Base-by-base conservation (phyloP, 1,140 invertebrate species). In the Neotoxoptera formosana region DNA sequence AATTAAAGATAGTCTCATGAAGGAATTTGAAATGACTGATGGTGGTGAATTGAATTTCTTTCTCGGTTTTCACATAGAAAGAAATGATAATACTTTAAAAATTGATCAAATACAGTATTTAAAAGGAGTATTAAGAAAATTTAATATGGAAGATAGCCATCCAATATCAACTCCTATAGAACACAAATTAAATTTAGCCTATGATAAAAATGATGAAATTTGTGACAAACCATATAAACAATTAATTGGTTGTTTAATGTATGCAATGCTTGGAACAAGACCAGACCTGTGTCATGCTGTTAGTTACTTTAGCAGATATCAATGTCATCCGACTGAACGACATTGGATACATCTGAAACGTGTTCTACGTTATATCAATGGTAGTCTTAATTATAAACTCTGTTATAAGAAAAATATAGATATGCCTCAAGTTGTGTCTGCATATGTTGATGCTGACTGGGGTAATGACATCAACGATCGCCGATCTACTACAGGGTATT, bases 171-270 rank as follows among this genome's bases (percentile, higher is more conserved):
- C 76, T 1, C 92, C 84, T 0, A 48, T 93, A 20, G 83, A 93
- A 51, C 23, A 36, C 30, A 83, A 53, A 47, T 21, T 93, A 47
- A 56, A 60, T 51, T 8, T 93, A 87, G 17, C 2, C 7, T 25
- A 2, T 30, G 47, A 93, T 41, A 51, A 41, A 60, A 56, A 87
- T 9, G 36, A 56, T 93, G 51, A 67, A 60, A 93, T 56, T 60
- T 53, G 51, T 41, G 76, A 93, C 2, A 83, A 51, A 81, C 76
- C 91, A n/a, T 93, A 83, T 41, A 76, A 93, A 47, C 81, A 93
- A 84, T 76, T 83, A 41, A 93, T 88, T 56, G 83, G 92, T 4
- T 93, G 76, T 34, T 36, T 83, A 17, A 83, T 95, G 94, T 95
- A 95, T 94, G 94, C 94, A 14, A 94, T 93, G 41, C 41, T 41